phyloP scores from a whole-genome alignment of 35 echinoderm and acorn worm species.

The Apostichopus californicus region DNA sequence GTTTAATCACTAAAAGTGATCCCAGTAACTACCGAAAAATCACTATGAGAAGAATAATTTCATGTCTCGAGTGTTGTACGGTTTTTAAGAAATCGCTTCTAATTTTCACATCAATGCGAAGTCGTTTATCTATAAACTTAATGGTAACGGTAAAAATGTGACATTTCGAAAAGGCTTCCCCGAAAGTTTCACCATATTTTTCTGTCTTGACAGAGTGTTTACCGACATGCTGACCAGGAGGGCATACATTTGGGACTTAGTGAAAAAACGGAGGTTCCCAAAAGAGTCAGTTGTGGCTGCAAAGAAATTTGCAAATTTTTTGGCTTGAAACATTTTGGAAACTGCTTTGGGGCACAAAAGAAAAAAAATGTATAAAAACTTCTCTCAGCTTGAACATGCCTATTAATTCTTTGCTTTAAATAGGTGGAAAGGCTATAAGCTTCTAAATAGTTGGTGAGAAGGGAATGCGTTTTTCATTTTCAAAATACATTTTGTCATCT shows the following conservation, averaged over 20 bases:
- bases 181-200: not conserved
- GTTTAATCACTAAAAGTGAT: too few species aligned
- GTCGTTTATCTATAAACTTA: too few species aligned
- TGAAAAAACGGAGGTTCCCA: not conserved
- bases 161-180: too few species aligned
- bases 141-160: too few species aligned
- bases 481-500: not conserved
- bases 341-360: not conserved
- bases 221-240: not conserved
- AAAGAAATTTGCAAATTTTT: not conserved
- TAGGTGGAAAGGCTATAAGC: not conserved
- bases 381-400: not conserved
- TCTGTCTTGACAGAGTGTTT: conserved; percentile 2
- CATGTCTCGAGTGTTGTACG: too few species aligned
- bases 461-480: not conserved
- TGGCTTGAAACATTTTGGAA: not conserved
- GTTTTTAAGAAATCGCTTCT: too few species aligned
- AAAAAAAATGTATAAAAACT: not conserved
- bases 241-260: not conserved
- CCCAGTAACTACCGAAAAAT: too few species aligned
- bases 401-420: not conserved
- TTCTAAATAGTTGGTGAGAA: not conserved
- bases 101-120: too few species aligned
- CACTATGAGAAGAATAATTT: too few species aligned
- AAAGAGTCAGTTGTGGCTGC: not conserved